Evolutionary conservation across 23 tunicate genomes (phyloP), one percentile per base, ranked within the genome.

Genomic region (Clavelina lepadiformis): DNA sequence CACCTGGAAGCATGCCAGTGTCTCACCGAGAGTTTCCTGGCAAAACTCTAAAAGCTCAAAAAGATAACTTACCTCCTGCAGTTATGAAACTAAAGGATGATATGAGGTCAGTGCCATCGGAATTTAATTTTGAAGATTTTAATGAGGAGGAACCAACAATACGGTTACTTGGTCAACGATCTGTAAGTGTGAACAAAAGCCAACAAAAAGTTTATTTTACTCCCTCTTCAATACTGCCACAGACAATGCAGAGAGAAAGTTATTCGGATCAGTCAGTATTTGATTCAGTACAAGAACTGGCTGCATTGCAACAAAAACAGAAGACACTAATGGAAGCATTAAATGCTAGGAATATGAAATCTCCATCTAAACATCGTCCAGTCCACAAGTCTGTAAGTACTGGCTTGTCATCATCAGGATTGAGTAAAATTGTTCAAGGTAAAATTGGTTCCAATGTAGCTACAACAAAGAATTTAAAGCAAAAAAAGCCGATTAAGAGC

Each of bases 241-340:
- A 51, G 61, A 63, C 69, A 3, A 62, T 80, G 56, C 65, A 62
- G 28, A 32, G 86, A 33, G 77, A 71, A 26, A 71, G 41, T 32
- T 80, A 80, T 71, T 51, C 78, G 5, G 86, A 80, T 44, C 86
- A 75, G 25, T 51, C 86, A 2, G 65, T 71, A 6, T 80, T 67
- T 62, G 78, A 70, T 24, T 35, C 72, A 3, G 78, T 80, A 2
- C 77, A 80, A 62, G 86, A 80, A 52, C 46, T 80, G 2, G 77
- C 72, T 24, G 72, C 56, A 3, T 62, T 80, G 57, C 65, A 71
- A 24, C 78, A 80, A 63, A 70, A 80, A 22, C 72, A 54, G 37
- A 70, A 80, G 46, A 70, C 77, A 33, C 36, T 80, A 32, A 68
- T 78, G 84, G 32, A 68, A 31, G 62, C 65, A 19, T 33, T 78